Evolutionary conservation across 2,888 invertebrate species (phyloP), one percentile per base, ranked within the genome.

Genomic region (Drosophila falleni): DNA sequence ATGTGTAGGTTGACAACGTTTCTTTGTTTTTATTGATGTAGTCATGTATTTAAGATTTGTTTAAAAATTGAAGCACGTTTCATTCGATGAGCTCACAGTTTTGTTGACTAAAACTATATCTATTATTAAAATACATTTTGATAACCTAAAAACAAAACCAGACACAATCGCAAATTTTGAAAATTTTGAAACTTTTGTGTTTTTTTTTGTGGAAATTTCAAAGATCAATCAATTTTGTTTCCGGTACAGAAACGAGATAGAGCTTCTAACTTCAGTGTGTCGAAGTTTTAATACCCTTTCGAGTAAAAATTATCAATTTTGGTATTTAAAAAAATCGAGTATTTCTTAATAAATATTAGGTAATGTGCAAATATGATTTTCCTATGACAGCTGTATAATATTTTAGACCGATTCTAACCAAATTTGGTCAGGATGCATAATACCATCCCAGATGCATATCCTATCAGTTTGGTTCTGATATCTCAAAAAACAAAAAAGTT

Each of bases 31-130:
- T 46, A 61, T 59, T 54, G 35, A 51, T 59, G 56, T 33, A 42
- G 26, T 15, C 31, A 44, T 23, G 11, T 46, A 15, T 33, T 19
- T 19, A 2, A 42, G n/a, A 66, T 47, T 58, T 55, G 56, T 56
- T 74, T 67, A 4, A 51, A 59, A 71, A 49, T 73, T 56, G 15
- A 58, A 55, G 67, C 82, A 79, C 71, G 81, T 87, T 73, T 51
- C 42, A 23, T 37, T 19, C 10, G 37, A 49, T 53, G 64, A 58
- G 54, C 54, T 49, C 58, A 47, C 49, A 56, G 39, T 3, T 33
- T 13, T 31, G 6, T 29, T 53, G 15, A 13, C 31, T 19, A 44
- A 69, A 66, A 56, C 53, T 54, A 54, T 67, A 9, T 46, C 13
- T 19, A 47, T 15, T 33, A 23, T 35, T 9, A n/a, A 39, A 42